phyloP scores from a whole-genome alignment of 1,140 invertebrate species.

The Tetranychus cinnabarinus region DNA sequence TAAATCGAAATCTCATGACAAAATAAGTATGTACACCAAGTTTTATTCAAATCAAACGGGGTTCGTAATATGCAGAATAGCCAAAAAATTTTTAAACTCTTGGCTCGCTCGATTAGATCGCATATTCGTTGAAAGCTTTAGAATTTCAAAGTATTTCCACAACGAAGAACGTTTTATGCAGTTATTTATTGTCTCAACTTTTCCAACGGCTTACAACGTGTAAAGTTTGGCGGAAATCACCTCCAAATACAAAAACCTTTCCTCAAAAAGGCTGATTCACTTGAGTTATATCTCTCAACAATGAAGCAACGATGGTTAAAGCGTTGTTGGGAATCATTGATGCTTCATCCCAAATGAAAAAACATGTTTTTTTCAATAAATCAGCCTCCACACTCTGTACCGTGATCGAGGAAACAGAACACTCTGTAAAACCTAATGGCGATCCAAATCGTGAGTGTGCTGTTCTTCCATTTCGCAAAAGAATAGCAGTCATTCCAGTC shows the following conservation, averaged over 20 bases:
- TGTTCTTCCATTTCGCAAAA: background rate
- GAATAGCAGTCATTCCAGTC: background rate
- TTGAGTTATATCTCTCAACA: slow-evolving; percentile 19
- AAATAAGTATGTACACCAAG: no score
- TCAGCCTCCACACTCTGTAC: slow-evolving; percentile 1
- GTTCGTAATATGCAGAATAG: no score
- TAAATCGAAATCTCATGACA: no score
- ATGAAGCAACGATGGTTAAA: slow-evolving; percentile 14
- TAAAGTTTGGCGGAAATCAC: slow-evolving; percentile 25
- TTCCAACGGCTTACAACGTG: slow-evolving; percentile 21
- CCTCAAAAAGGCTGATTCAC: slow-evolving; percentile 11
- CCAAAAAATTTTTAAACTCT: background rate
- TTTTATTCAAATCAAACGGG: no score
- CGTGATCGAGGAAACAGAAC: slow-evolving; percentile 7
- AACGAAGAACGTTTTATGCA: slow-evolving; percentile 16
- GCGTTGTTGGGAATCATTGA: slow-evolving; percentile 12
- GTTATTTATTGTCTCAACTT: slow-evolving; percentile 18
- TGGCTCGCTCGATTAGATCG: background rate
- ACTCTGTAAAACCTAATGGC: slow-evolving; percentile 15
- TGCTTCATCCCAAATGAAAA: slow-evolving; percentile 16
- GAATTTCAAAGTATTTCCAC: slow-evolving; percentile 5
- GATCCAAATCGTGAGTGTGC: slow-evolving; percentile 23
- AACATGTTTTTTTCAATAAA: slow-evolving; percentile 5
- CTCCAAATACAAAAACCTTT: slow-evolving; percentile 18
- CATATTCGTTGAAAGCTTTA: background rate